A percentile compares a stretch with the other conserved stretches of the same genome.
Conservation (phyloP, 2,888 invertebrate genomes). For the Willowsia nigromaculata region DNA sequence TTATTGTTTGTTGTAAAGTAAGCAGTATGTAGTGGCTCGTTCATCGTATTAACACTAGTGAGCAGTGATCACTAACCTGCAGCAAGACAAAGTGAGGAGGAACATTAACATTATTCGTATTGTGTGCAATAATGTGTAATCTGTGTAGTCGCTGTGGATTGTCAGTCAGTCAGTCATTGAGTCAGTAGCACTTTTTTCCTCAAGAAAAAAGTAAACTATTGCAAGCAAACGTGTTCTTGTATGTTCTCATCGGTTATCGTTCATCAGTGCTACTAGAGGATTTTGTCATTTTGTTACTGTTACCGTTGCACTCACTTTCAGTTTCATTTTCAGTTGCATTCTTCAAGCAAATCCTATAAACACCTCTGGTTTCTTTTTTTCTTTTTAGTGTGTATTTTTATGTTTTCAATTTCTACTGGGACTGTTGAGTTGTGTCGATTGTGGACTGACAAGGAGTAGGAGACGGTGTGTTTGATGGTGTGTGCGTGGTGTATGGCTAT, state of each 20-base stretch:
- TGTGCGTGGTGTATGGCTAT: not conserved
- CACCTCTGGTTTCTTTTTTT: not conserved
- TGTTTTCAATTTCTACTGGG: not conserved
- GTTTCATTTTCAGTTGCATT: conserved; percentile 13
- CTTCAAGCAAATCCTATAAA: not conserved
- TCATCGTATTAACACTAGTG: not conserved
- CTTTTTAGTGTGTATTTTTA: not conserved
- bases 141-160: not conserved
- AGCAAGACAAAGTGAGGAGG: not conserved
- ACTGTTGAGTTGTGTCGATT: not conserved
- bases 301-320: not conserved
- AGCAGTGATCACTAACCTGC: not conserved
- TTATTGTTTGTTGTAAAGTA: not conserved
- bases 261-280: not conserved
- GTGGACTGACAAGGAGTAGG: not conserved
- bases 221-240: conserved; percentile 8
- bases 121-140: not conserved
- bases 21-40: not conserved
- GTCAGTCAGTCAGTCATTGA: not conserved
- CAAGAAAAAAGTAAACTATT: conserved; percentile 10
- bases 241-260: conserved; percentile 27
- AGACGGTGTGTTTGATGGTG: not conserved
- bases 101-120: not conserved
- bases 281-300: not conserved
- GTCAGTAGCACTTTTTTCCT: conserved; percentile 5